Percentiles rank a stretch among this genome's conserved stretches.
Evolutionary conservation across 2,113 vertebrate genomes (phyloP).

Genomic region (Probosciger aterrimus): DNA sequence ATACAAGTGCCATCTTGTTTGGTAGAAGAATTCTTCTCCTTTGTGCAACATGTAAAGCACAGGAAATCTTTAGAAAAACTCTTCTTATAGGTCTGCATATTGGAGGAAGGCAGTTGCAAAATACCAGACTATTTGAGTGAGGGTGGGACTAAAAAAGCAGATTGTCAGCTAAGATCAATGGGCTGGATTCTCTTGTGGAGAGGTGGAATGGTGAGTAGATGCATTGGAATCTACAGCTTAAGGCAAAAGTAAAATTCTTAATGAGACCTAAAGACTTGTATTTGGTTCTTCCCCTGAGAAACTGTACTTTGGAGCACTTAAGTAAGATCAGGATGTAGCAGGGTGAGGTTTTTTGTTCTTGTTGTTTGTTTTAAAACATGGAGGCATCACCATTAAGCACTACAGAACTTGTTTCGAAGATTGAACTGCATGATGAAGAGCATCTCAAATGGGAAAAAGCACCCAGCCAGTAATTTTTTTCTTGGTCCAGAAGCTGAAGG

Average conservation of each 20-base stretch:
- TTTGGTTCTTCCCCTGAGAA: not conserved
- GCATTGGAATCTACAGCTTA: slow-evolving; percentile 21
- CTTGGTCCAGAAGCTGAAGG: not conserved
- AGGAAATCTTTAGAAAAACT: slow-evolving; percentile 27
- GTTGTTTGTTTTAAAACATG: not conserved
- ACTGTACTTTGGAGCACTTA: not conserved
- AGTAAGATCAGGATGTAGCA: not conserved
- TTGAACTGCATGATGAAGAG: not conserved
- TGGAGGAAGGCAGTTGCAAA: not conserved
- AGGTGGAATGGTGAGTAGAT: not conserved
- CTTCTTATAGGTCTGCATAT: not conserved
- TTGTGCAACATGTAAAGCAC: slow-evolving; percentile 21
- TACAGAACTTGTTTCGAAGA: not conserved
- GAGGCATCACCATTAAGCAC: not conserved
- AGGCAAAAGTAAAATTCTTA: not conserved
- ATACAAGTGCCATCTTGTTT: slow-evolving; percentile 61
- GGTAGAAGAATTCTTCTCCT: not conserved
- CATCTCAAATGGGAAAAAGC: not conserved
- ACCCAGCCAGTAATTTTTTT: not conserved
- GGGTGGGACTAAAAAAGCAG: not conserved
- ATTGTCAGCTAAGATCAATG: slow-evolving; percentile 19
- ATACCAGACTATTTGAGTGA: not conserved
- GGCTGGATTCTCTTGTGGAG: not conserved
- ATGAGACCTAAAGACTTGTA: not conserved
- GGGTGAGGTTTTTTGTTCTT: not conserved